These are phyloP conservation scores for Trichonephila clavata DNA, from an alignment of 1,140 invertebrate genomes.

Conservation along the genomic window DNA sequence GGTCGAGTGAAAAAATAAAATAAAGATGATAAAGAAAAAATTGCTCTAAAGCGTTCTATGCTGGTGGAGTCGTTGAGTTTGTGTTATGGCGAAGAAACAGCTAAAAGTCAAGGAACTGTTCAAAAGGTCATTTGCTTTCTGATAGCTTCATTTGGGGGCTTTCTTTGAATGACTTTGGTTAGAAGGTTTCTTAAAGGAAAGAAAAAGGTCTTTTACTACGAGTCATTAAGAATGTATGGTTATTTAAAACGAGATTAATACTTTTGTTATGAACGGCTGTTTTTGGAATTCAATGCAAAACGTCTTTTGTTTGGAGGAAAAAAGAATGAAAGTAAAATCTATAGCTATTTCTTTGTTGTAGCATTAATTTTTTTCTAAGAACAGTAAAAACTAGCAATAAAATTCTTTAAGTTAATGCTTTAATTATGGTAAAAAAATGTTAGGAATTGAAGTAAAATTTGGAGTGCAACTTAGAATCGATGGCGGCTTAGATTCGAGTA, in stretches of 20 bases:
- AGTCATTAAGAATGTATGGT: background rate
- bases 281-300: background rate
- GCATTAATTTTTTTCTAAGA: too few relatives aligned
- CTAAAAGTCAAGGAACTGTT: conserved; percentile 1
- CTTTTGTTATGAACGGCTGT: background rate
- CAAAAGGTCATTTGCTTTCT: background rate
- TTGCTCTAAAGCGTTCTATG: background rate
- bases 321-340: background rate
- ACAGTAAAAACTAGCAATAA: too few relatives aligned
- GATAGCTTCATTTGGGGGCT: background rate
- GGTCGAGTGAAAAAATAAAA: conserved; percentile 16
- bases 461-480: too few relatives aligned
- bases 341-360: too few relatives aligned
- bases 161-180: background rate
- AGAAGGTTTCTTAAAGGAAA: background rate
- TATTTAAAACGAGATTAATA: background rate
- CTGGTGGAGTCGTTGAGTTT: background rate
- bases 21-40: background rate
- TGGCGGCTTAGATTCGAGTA: too few relatives aligned
- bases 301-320: background rate
- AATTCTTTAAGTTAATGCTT: too few relatives aligned
- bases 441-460: too few relatives aligned
- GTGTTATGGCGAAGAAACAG: background rate
- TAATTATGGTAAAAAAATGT: too few relatives aligned
- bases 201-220: background rate